Conservation (phyloP, 1,140 invertebrate species). For the Scaptodrosophila lebanonensis region DNA sequence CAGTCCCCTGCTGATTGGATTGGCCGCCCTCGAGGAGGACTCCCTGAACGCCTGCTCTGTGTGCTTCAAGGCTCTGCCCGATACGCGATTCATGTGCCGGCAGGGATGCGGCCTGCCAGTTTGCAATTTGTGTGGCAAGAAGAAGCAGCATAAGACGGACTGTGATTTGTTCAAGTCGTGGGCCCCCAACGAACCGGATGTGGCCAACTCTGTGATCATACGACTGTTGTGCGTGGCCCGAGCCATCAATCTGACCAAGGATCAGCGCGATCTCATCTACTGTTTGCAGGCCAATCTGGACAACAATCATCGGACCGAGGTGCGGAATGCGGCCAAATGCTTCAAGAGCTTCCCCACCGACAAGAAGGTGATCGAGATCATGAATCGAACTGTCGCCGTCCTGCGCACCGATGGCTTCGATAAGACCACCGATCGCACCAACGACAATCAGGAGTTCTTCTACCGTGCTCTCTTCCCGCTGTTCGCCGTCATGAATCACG, state of each 20-base stretch:
- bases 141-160: conserved; percentile 79
- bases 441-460: conserved; percentile 78
- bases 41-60: conserved; percentile 62
- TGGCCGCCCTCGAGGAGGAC: conserved; percentile 76
- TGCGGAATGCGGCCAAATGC: conserved; percentile 80
- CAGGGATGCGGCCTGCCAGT: conserved; percentile 76
- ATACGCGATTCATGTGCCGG: conserved; percentile 77
- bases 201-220: conserved; percentile 79
- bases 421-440: conserved; percentile 78
- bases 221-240: conserved; percentile 80
- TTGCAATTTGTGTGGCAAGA: conserved; percentile 80
- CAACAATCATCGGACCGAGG: conserved; percentile 80
- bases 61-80: conserved; percentile 69
- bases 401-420: conserved; percentile 87
- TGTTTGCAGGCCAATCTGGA: conserved; percentile 80
- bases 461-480: conserved; percentile 86
- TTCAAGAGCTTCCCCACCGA: conserved; percentile 79
- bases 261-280: conserved; percentile 79
- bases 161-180: conserved; percentile 80
- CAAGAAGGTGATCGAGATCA: conserved; percentile 70
- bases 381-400: conserved; percentile 79
- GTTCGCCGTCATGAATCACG: conserved; percentile 86
- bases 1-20: conserved; percentile 82
- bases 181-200: conserved; percentile 78
- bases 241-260: conserved; percentile 79